Evolutionary conservation across 2,888 invertebrate genomes (phyloP).

Genomic region (Ophion slaviceki): DNA sequence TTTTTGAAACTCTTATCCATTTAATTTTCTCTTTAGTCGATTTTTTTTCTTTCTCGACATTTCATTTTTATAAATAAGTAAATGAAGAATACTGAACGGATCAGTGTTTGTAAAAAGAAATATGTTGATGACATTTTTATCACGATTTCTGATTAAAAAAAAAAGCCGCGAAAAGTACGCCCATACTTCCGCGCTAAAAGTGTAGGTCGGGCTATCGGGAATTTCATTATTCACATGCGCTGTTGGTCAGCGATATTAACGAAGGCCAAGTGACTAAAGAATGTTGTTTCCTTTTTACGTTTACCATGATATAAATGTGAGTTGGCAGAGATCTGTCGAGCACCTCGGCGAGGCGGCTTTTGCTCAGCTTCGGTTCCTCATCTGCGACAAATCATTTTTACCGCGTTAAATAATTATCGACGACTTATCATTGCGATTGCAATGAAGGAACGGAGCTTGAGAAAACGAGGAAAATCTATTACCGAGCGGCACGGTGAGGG

Average conservation of each 20-base stretch:
- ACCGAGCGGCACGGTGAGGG: conserved; percentile 83
- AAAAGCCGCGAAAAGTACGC: neutral
- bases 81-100: neutral
- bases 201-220: neutral
- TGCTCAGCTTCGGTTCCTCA: conserved; percentile 82
- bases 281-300: conserved; percentile 54
- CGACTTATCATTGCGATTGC: neutral
- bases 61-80: neutral
- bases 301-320: conserved; percentile 88
- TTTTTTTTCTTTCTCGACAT: neutral
- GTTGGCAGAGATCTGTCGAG: conserved; percentile 87
- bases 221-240: neutral
- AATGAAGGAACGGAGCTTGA: conserved; percentile 3
- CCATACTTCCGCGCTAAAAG: neutral
- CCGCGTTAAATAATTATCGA: neutral
- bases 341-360: conserved; percentile 85
- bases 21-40: neutral
- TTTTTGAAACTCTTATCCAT: neutral
- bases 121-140: neutral
- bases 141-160: neutral
- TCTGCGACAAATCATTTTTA: conserved; percentile 69
- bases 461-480: conserved; percentile 48
- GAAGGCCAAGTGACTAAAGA: neutral
- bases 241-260: neutral
- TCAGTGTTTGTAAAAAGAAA: neutral